Evolutionary conservation across 2,888 invertebrate genomes (phyloP).

Genomic region (Leptinotarsa juncta): DNA sequence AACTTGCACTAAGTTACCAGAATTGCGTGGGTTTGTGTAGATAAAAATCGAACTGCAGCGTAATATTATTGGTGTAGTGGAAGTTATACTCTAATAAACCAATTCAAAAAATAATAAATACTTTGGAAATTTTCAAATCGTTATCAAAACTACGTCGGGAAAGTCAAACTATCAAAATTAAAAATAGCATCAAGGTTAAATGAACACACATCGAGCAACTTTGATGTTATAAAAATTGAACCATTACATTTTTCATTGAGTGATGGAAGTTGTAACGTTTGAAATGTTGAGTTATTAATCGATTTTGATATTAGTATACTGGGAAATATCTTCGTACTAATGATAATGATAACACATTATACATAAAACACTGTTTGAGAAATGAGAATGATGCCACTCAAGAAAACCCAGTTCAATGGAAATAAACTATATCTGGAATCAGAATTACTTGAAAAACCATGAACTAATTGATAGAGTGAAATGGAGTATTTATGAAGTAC

Average conservation of each 20-base stretch:
- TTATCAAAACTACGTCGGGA: neutral
- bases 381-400: neutral
- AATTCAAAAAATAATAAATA: slow-evolving; percentile 9
- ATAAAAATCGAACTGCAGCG: neutral
- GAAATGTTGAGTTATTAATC: slow-evolving; percentile 2
- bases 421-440: no score
- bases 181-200: slow-evolving; percentile 9
- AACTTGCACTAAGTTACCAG: neutral
- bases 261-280: neutral
- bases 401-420: no score
- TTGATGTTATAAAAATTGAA: neutral
- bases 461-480: no score
- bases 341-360: neutral
- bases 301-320: neutral
- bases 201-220: neutral
- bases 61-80: neutral
- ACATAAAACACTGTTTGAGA: neutral
- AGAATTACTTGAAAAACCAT: no score
- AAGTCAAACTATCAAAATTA: neutral
- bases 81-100: neutral
- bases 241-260: neutral
- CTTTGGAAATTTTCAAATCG: neutral
- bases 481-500: no score
- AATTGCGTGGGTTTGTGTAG: neutral
- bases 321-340: neutral